phyloP scores from a whole-genome alignment of 1,140 invertebrate species.

The Drosophila lowei region DNA sequence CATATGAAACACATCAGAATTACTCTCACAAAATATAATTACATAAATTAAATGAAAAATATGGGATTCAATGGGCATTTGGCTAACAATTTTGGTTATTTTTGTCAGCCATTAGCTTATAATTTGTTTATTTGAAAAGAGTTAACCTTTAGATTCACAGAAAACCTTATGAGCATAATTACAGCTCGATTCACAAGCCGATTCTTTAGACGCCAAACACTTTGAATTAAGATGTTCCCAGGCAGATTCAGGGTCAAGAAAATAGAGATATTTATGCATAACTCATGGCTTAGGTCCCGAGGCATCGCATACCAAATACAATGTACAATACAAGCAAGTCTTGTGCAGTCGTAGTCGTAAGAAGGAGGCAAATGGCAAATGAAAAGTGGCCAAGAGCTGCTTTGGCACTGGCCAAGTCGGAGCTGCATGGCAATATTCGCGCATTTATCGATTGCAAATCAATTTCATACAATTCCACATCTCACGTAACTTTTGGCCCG shows the following conservation, averaged over 20 bases:
- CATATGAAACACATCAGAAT: conserved; percentile 15
- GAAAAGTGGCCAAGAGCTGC: conserved; percentile 29
- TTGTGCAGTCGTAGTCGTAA: conserved; percentile 33
- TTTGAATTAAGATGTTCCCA: conserved; percentile 44
- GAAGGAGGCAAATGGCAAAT: conserved; percentile 25
- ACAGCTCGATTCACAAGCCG: conserved; percentile 1
- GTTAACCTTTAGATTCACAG: background rate
- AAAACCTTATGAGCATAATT: background rate
- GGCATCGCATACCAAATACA: no score
- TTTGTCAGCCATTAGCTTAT: background rate
- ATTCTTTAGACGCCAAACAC: background rate
- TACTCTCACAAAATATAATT: conserved; percentile 23
- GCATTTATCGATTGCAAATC: conserved; percentile 81
- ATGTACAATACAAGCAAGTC: no score
- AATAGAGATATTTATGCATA: conserved; percentile 43
- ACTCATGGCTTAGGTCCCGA: no score
- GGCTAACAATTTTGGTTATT: no score
- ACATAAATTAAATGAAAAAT: conserved; percentile 26
- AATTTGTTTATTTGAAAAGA: conserved; percentile 17
- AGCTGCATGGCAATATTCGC: conserved; percentile 64
- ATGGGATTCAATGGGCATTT: conserved; percentile 3
- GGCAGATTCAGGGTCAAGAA: conserved; percentile 33
- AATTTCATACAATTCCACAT: conserved; percentile 75
- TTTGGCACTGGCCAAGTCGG: conserved; percentile 17
- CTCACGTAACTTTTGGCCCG: conserved; percentile 56